Conservation (phyloP, 2,888 invertebrate genomes). For the Euphydryas editha region DNA sequence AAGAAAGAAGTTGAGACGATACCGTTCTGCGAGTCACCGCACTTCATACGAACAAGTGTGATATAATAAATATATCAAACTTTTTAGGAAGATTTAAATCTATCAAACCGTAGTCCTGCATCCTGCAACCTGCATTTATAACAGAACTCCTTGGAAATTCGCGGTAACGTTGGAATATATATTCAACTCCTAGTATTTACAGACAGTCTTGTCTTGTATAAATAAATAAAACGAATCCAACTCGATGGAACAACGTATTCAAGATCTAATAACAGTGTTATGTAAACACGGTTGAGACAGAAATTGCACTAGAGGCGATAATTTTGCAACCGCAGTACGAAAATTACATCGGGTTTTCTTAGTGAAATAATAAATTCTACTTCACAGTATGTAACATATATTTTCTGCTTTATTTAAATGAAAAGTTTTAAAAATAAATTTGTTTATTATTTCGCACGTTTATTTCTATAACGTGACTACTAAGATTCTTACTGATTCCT, state of each 20-base stretch:
- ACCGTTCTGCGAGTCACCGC: too few relatives aligned
- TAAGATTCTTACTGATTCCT: too few relatives aligned
- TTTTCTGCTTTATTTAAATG: neutral
- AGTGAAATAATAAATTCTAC: conserved; percentile 6
- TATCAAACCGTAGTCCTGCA: too few relatives aligned
- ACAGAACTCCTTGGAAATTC: neutral
- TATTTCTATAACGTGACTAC: too few relatives aligned
- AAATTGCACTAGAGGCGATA: conserved; percentile 41
- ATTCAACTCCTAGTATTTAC: conserved; percentile 14
- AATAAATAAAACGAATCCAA: conserved; percentile 32
- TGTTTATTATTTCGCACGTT: too few relatives aligned
- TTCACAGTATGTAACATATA: neutral
- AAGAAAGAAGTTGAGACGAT: too few relatives aligned
- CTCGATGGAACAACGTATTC: conserved; percentile 4
- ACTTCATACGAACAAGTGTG: too few relatives aligned
- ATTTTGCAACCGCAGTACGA: conserved; percentile 37
- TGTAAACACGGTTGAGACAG: conserved; percentile 44
- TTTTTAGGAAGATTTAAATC: too few relatives aligned
- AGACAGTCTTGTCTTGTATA: conserved; percentile 31
- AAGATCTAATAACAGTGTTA: conserved; percentile 45
- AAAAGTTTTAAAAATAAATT: neutral
- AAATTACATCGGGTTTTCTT: conserved; percentile 7
- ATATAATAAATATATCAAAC: too few relatives aligned
- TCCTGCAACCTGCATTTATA: too few relatives aligned
- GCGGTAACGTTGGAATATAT: neutral